Conservation (phyloP, 2,797 vertebrate species). For the Oreochromis grahami region DNA sequence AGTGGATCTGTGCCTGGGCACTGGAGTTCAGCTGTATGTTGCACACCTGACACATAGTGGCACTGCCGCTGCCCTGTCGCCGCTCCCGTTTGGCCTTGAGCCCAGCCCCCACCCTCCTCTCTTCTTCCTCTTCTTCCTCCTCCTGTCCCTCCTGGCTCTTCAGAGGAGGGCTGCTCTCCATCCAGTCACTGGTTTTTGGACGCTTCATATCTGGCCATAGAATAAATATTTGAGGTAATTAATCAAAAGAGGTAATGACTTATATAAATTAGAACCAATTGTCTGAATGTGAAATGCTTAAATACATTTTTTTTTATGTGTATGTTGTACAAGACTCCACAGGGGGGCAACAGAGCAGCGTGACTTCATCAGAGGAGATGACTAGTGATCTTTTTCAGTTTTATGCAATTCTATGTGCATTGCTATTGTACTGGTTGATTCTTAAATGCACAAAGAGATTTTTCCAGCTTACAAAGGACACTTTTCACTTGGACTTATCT, state of each 20-base stretch:
- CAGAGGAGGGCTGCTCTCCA: conserved; percentile 47
- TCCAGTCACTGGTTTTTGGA: conserved; percentile 74
- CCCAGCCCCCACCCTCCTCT: conserved; percentile 55
- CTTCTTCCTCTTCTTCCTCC: conserved; percentile 43
- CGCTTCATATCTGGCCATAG: conserved; percentile 83
- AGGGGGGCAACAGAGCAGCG: conserved; percentile 64
- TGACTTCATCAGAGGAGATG: neutral
- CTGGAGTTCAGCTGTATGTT: conserved; percentile 92
- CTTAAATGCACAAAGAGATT: neutral
- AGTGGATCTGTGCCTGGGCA: conserved; percentile 93
- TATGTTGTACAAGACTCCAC: conserved; percentile 50
- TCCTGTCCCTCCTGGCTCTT: conserved; percentile 36
- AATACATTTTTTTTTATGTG: neutral
- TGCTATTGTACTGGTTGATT: neutral
- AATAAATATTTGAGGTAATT: neutral
- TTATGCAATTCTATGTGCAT: neutral
- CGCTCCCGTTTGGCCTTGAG: conserved; percentile 81
- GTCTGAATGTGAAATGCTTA: neutral
- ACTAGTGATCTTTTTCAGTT: conserved; percentile 10
- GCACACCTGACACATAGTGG: conserved; percentile 91
- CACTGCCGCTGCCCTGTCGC: conserved; percentile 78
- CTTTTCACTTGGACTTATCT: neutral
- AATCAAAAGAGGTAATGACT: neutral
- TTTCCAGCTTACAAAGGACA: neutral
- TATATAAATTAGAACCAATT: neutral